Conservation (phyloP, 1,140 invertebrate species). For the Meloidogyne exigua region DNA sequence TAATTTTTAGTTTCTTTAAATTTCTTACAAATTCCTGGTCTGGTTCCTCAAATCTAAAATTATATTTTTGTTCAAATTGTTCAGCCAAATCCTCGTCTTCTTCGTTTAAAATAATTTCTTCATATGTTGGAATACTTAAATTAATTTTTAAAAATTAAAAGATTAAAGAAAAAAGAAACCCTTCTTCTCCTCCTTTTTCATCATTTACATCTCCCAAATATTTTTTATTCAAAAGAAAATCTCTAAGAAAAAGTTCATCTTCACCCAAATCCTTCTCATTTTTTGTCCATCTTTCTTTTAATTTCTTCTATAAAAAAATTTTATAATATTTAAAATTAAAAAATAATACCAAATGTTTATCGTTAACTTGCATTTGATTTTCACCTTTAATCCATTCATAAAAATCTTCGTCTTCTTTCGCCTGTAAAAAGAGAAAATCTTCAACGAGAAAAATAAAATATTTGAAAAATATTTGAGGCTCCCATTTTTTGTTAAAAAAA, state of each 20-base stretch:
- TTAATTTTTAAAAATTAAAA: slow-evolving; percentile 4
- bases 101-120: slow-evolving; percentile 74
- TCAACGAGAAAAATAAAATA: too few species aligned
- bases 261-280: slow-evolving; percentile 76
- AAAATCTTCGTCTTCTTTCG: slow-evolving; percentile 74
- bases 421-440: too few species aligned
- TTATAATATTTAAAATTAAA: slow-evolving; percentile 6
- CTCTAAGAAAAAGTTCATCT: slow-evolving; percentile 82
- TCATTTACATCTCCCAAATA: slow-evolving; percentile 71
- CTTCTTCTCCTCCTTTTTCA: slow-evolving; percentile 40
- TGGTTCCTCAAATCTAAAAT: slow-evolving; percentile 93
- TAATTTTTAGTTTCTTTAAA: background rate
- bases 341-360: slow-evolving; percentile 51
- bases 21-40: slow-evolving; percentile 82
- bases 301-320: slow-evolving; percentile 66
- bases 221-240: slow-evolving; percentile 86
- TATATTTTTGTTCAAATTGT: slow-evolving; percentile 89
- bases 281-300: slow-evolving; percentile 77
- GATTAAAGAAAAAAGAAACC: slow-evolving; percentile 16
- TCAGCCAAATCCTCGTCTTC: slow-evolving; percentile 75
- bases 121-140: slow-evolving; percentile 56
- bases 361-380: slow-evolving; percentile 66
- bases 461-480: background rate
- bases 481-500: background rate
- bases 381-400: slow-evolving; percentile 80